Conservation (phyloP, 1,140 invertebrate species). For the Venturia canescens region DNA sequence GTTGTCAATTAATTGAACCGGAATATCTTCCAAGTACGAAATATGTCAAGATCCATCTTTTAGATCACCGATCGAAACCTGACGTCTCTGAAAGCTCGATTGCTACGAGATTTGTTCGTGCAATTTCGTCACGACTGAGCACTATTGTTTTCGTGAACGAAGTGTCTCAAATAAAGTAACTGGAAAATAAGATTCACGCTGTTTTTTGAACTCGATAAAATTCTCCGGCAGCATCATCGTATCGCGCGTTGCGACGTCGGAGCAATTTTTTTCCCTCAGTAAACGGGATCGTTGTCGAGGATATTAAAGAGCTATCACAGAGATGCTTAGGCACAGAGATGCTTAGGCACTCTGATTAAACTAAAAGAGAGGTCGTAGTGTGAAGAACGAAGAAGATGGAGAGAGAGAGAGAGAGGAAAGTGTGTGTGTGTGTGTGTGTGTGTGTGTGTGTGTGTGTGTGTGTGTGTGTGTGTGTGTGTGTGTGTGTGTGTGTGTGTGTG, state of each 20-base stretch:
- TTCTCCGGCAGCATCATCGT: neutral
- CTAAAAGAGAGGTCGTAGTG: conserved; percentile 28
- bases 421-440: neutral
- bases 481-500: neutral
- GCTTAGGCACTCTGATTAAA: conserved; percentile 38
- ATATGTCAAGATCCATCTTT: no score
- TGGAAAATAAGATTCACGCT: no score
- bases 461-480: neutral
- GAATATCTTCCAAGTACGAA: neutral
- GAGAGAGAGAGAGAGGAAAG: neutral
- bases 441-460: neutral
- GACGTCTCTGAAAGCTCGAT: no score
- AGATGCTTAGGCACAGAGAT: conserved; percentile 23
- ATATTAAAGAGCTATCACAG: conserved; percentile 39
- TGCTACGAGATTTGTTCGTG: no score
- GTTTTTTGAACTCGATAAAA: no score
- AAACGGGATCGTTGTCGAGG: conserved; percentile 23
- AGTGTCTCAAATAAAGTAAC: no score
- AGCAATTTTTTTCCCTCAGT: conserved; percentile 15
- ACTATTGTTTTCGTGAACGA: no score
- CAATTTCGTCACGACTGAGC: no score
- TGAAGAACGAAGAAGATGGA: conserved; percentile 1
- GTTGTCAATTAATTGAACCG: conserved; percentile 16
- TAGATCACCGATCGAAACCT: no score
- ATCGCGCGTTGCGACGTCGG: neutral